Evolutionary conservation across 2,888 invertebrate species (phyloP), one percentile per base, ranked within the genome.

Genomic region (Caenorhabditis drosophilae): DNA sequence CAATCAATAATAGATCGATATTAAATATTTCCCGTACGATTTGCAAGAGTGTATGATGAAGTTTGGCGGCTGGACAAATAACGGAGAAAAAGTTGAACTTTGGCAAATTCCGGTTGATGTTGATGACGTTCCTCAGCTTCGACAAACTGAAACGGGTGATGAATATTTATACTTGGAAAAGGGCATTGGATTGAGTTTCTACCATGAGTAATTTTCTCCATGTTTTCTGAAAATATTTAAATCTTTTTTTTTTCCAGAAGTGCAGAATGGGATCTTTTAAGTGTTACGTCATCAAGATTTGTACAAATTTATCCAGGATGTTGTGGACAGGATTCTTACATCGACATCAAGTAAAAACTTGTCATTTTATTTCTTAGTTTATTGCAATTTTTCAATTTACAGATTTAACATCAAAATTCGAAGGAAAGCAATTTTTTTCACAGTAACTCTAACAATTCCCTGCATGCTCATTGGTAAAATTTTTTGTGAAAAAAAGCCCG

Each of bases 1-100:
- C n/a, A 3, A 42, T 42, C 15, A 23, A 7, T 42, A 23, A 20
- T 48, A 76, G 52, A 85, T 85, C 34, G 81, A 85, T 68, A 85
- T 85, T 12, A 85, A 85, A 71, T 85, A 82, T 74, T 78, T 78
- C 36, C 78, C 78, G 3, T 78, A 77, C 50, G 78, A 78, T 25
- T 66, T 56, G 41, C 78, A 78, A 51, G 55, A 62, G 31, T 78
- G 78, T 48, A 53, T 60, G 22, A 54, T 78, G 63, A 77, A 72
- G 26, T 78, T 78, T 44, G 78, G 78, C 92, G 91, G 92, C 88
- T 92, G 92, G 92, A 92, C 92, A 84, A 92, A 92, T 88, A 92
- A 92, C 87, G 93, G 76, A 67, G 70, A 74, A 56, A 74, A 70
- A 6, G 61, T 76, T 6, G 73, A 74, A 41, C 51, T 76, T 53